A percentile compares a stretch with the other conserved stretches of the same genome.
phyloP scores from a whole-genome alignment of 2,797 vertebrate genomes.

The Nyctibius grandis region DNA sequence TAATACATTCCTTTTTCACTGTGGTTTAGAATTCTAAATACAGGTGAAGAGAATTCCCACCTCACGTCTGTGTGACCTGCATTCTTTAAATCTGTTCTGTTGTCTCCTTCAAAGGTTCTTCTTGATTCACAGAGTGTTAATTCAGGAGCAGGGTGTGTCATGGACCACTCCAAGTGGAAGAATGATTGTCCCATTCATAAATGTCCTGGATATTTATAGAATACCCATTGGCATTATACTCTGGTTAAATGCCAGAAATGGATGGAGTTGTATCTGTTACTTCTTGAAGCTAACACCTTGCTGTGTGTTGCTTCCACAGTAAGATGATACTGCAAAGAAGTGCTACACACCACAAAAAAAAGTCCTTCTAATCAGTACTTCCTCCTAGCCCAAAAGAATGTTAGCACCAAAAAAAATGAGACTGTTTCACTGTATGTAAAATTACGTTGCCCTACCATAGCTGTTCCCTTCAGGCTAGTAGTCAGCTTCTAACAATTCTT shows the following conservation, averaged over 20 bases:
- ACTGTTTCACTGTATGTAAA: neutral
- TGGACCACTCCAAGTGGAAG: neutral
- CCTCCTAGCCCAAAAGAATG: neutral
- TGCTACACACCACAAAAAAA: neutral
- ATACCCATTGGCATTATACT: neutral
- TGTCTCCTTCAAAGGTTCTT: neutral
- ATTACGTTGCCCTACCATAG: rapidly evolving
- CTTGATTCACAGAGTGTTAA: neutral
- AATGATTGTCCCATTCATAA: neutral
- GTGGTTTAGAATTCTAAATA: neutral
- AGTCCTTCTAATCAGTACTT: neutral
- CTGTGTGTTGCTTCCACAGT: too few species aligned
- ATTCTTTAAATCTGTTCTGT: neutral
- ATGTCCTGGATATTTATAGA: neutral
- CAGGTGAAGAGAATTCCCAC: neutral
- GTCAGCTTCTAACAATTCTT: neutral
- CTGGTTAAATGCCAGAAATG: neutral
- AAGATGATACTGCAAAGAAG: too few species aligned
- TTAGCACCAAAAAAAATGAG: neutral
- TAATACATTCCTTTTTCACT: rapidly evolving
- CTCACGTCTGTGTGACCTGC: rapidly evolving
- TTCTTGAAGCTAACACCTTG: too few species aligned
- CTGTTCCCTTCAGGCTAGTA: neutral
- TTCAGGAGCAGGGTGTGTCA: neutral
- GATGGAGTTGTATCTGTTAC: too few species aligned